Evolutionary conservation across 2,113 vertebrate species (phyloP), one percentile per base, ranked within the genome.

Genomic region (Zosterops hypoxanthus): DNA sequence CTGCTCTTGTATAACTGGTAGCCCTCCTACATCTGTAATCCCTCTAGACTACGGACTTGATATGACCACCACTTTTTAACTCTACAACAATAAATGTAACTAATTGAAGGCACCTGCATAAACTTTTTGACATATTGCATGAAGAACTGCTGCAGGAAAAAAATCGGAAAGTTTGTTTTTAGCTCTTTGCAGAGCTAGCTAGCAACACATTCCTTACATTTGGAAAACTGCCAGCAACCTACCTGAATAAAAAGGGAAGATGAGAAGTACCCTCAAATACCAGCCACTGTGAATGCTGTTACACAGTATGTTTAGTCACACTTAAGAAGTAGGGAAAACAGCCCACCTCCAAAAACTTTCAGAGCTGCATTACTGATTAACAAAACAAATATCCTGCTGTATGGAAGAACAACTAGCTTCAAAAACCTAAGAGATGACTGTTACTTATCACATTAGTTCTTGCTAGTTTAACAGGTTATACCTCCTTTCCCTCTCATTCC

Each of bases 161-260:
- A 49, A 18, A 69, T 25, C 68, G 20, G 0, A 0, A 70, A 28
- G 11, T 14, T 49, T 0, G 0, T 9, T 93, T 96, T 84, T 11
- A 53, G 63, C 25, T 69, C 33, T 93, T n/a, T 41, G 29, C 18
- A 71, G 36, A 87, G 21, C 33, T 34, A 87, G 20, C 34, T 16
- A 53, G n/a, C 46, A 72, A 59, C 22, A 79, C 31, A 56, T 14
- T 77, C 15, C 25, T 15, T 42, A 23, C 2, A 25, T 34, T 2
- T 47, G 44, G 34, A 70, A 57, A 73, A 24, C 26, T 78, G 19
- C 9, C 47, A 60, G 52, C 18, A 79, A 61, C 22, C 22, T 50
- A 34, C 21, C 16, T 85, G 57, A 68, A 53, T 20, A 81, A 25
- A 50, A 92, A 63, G 14, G 18, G 23, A 96, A 68, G 23, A 28